Base-by-base conservation (phyloP, 2,888 invertebrate species). In the Drosophila anomelani region DNA sequence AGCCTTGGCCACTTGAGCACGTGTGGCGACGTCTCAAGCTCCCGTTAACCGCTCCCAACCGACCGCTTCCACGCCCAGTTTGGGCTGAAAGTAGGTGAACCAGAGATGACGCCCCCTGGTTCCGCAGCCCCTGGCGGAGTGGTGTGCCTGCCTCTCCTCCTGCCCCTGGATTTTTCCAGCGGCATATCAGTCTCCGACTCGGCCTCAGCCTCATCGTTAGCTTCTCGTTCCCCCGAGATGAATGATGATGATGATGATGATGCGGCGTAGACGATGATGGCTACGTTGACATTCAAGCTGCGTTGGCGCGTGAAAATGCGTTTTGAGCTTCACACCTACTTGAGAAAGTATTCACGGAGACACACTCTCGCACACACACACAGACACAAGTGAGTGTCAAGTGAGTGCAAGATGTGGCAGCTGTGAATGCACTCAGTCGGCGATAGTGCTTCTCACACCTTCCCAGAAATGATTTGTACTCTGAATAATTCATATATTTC, bases 271-370 rank as follows among this genome's bases (percentile, higher is more conserved):
- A 51, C 15, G 44, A 34, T 34, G 70, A 56, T 54, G 67, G 63
- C 76, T 60, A 62, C 63, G 77, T 71, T 78, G 80, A 80, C 80
- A 78, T 79, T 85, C 85, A 83, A 85, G 85, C 79, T 87, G 79
- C 78, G 81, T 79, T 85, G 71, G 83, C 78, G 85, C 88, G 85
- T 85, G 85, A 85, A 85, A 87, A 85, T 87, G 85, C 85, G 85
- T 87, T 86, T 85, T 76, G 78, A 86, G 86, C 86, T 84, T 85
- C 81, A 87, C 85, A 85, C 85, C 85, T 78, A 78, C 81, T 81
- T 79, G 59, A 81, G 68, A 53, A 61, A 59, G 36, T 46, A 43
- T 59, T 36, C 64, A 57, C 36, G 43, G 36, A 41, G 46, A 61
- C 54, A 36, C 51, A 55, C 17, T 13, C 47, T 12, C n/a, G 7